Base-by-base conservation (phyloP, 2,113 vertebrate genomes). In the Cebus imitator region DNA sequence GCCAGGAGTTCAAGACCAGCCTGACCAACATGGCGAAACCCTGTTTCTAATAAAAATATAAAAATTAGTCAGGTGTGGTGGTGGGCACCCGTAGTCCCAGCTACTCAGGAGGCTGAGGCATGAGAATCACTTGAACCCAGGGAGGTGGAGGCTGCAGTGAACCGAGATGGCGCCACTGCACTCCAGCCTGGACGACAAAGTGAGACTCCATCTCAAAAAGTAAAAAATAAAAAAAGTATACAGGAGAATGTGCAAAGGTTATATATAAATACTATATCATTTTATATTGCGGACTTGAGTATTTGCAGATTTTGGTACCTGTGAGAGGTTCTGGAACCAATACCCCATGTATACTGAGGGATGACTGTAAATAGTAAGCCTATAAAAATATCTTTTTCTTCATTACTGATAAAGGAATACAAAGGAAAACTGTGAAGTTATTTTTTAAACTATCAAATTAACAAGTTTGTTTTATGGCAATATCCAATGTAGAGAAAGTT, bases 381-480 rank as follows among this genome's bases (percentile, higher is more conserved):
- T 48, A 87, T 61, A 86, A 64, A 96, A 57, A 55, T 25, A 70
- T 75, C 17, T n/a, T 58, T 12, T 58, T 21, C 9, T 35, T 90
- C 16, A 43, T 37, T 40, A 80, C 8, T 58, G 83, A 83, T 64
- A 61, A 79, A 83, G 23, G 55, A 61, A 79, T 52, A 55, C 17
- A 89, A 89, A 91, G 58, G 37, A 83, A 95, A 82, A 84, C 35
- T 64, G 43, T 76, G n/a, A 95, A 80, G 52, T 72, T 89, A 80
- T 52, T 80, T 93, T 97, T 95, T 82, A 90, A 32, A 21, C 45
- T 81, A 80, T 84, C 20, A 81, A 66, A 86, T 93, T 89, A 83
- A 83, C 35, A 76, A 17, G 92, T 95, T 85, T 83, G 45, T 84
- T 96, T 96, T 90, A 86, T 81, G 64, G 35, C 70, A 79, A 43